These are phyloP conservation scores for Anguilla marmorata DNA, from an alignment of 2,797 vertebrate genomes.

Conservation along the genomic window DNA sequence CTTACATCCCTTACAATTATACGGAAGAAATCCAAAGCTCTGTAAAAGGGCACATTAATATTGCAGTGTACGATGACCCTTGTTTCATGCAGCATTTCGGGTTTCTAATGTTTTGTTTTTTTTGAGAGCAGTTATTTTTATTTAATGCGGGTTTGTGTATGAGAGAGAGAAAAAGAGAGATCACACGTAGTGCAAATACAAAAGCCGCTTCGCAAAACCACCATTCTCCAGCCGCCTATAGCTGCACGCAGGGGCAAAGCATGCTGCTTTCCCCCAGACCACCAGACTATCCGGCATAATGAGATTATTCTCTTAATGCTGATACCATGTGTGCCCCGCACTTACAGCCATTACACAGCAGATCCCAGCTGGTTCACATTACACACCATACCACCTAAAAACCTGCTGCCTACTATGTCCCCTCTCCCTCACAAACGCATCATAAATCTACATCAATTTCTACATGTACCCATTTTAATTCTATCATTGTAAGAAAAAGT, in stretches of 20 bases:
- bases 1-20: slow-evolving; percentile 25
- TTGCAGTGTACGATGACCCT: slow-evolving; percentile 56
- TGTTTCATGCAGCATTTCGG: slow-evolving; percentile 58
- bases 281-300: slow-evolving; percentile 33
- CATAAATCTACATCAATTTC: neutral
- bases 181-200: slow-evolving; percentile 33
- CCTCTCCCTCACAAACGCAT: neutral
- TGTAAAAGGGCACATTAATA: slow-evolving; percentile 66
- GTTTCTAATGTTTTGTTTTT: slow-evolving; percentile 48
- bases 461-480: neutral
- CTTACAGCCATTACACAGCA: slow-evolving; percentile 7
- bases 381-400: neutral
- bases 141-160: slow-evolving; percentile 47
- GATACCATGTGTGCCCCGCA: slow-evolving; percentile 6
- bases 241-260: slow-evolving; percentile 22
- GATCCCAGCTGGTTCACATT: neutral
- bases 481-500: neutral
- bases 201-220: slow-evolving; percentile 29
- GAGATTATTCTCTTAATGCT: slow-evolving; percentile 31
- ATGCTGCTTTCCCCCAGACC: slow-evolving; percentile 5
- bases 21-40: slow-evolving; percentile 56
- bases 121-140: slow-evolving; percentile 41
- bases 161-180: slow-evolving; percentile 20
- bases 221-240: slow-evolving; percentile 21
- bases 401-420: neutral